These are phyloP conservation scores for Trichonephila clavipes DNA, from an alignment of 1,140 invertebrate species.

Conservation along the genomic window DNA sequence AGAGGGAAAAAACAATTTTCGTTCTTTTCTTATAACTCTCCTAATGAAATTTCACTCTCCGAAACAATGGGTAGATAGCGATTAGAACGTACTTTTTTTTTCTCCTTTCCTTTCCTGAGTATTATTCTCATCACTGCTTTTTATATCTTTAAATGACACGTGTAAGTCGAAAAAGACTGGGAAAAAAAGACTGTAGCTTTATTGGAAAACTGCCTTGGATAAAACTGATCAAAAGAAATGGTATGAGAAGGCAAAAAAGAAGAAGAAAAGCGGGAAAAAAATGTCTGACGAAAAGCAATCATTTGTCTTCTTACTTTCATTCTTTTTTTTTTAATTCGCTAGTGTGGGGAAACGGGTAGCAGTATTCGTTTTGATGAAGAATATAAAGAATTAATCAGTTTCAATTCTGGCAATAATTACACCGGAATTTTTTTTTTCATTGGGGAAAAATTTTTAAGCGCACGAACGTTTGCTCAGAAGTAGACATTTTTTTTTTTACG, in stretches of 20 bases:
- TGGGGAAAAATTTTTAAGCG: no score
- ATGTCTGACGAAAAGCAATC: constrained; percentile 10
- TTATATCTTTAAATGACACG: constrained; percentile 52
- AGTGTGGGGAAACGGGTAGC: no score
- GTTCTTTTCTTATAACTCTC: constrained; percentile 48
- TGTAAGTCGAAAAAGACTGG: constrained; percentile 33
- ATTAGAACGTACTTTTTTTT: constrained; percentile 41
- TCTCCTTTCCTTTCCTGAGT: background rate
- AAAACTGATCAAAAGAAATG: constrained; percentile 49
- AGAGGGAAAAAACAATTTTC: constrained; percentile 24
- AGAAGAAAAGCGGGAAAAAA: background rate
- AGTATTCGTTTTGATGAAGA: constrained; percentile 4
- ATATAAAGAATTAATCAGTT: constrained; percentile 52
- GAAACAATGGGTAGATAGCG: constrained; percentile 63
- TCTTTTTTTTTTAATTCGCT: background rate
- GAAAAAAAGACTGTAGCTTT: constrained; percentile 45
- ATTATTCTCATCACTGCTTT: constrained; percentile 10
- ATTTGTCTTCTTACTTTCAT: background rate
- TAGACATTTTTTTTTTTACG: no score
- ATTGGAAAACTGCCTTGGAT: constrained; percentile 65
- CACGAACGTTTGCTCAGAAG: no score
- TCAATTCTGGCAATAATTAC: constrained; percentile 54
- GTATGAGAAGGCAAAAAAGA: background rate
- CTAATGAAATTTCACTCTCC: constrained; percentile 70
- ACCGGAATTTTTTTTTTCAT: no score